Evolutionary conservation across 64 coral and sea anemone genomes (phyloP), one percentile per base, ranked within the genome.

Genomic region (Montipora sp.): DNA sequence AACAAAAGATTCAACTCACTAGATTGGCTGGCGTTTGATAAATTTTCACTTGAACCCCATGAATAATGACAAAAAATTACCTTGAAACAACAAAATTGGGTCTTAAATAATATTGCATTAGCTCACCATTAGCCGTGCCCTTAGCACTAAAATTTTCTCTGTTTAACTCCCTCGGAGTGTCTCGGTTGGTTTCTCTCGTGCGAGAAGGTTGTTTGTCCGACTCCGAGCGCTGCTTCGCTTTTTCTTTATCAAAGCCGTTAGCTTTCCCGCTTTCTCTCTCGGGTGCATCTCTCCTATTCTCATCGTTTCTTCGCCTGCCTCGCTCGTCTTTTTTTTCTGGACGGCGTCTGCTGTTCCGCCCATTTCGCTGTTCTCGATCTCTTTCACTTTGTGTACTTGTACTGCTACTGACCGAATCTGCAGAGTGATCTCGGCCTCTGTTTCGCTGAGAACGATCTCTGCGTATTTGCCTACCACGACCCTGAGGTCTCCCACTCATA

Each of bases 401-500:
- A 55, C 87, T 92, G 78, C 95, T 98, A 47, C 79, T 84, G 55
- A 98, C 95, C 63, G 95, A 98, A 81, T 98, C 95, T 94, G 95
- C 92, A 87, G 95, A 98, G 87, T 94, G 87, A 77, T 98, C 95
- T 81, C 95, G 95, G 72, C 89, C 92, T 98, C 90, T 94, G 63
- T 16, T 98, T 87, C 95, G 95, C 84, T 98, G 95, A 98, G 95
- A 94, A 92, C 95, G 95, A 77, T 98, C 95, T 79, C 95, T 97
- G 95, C 95, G 95, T 92, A 83, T 75, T 83, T 97, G 95, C 89
- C 95, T 97, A 97, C 88, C 93, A 92, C 95, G 95, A 92, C 95
- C 95, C 95, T 97, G 95, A 92, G 95, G 72, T 94, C 95, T 97
- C 92, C 89, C 95, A 75, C 95, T 97, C 95, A 97, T 97, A 88